These are phyloP conservation scores for Capitella teleta DNA, from an alignment of 1,140 invertebrate species.

Conservation along the genomic window DNA sequence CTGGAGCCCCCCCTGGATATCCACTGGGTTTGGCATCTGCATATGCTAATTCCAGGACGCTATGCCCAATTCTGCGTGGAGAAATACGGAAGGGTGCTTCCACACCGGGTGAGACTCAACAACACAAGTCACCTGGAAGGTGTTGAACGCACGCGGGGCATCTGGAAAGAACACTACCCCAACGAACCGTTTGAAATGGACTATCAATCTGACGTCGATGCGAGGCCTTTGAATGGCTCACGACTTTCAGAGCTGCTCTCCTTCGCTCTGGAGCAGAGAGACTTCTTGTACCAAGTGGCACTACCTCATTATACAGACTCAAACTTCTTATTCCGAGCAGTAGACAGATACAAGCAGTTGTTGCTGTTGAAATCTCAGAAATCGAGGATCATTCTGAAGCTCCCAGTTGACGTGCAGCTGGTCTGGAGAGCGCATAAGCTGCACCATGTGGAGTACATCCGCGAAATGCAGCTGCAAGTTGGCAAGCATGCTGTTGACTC, in stretches of 20 bases:
- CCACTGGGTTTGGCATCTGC: conserved; percentile 15
- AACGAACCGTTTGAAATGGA: conserved; percentile 9
- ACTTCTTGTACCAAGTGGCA: conserved; percentile 9
- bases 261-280: background rate
- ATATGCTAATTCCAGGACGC: conserved; percentile 10
- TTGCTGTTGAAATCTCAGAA: conserved; percentile 4
- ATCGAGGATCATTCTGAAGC: background rate
- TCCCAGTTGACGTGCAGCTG: conserved; percentile 11
- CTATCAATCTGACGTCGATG: background rate
- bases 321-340: conserved; percentile 7
- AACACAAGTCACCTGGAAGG: background rate
- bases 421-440: conserved; percentile 10
- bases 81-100: conserved; percentile 6
- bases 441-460: conserved; percentile 8
- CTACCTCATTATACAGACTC: conserved; percentile 11
- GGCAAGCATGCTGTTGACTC: background rate
- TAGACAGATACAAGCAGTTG: conserved; percentile 9
- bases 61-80: conserved; percentile 9
- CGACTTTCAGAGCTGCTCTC: background rate
- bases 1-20: conserved; percentile 12
- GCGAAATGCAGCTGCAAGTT: conserved; percentile 5
- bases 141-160: background rate
- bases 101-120: conserved; percentile 6
- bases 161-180: conserved; percentile 10
- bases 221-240: background rate